Evolutionary conservation across 1,140 invertebrate species (phyloP).

Genomic region (Drosophila busckii): DNA sequence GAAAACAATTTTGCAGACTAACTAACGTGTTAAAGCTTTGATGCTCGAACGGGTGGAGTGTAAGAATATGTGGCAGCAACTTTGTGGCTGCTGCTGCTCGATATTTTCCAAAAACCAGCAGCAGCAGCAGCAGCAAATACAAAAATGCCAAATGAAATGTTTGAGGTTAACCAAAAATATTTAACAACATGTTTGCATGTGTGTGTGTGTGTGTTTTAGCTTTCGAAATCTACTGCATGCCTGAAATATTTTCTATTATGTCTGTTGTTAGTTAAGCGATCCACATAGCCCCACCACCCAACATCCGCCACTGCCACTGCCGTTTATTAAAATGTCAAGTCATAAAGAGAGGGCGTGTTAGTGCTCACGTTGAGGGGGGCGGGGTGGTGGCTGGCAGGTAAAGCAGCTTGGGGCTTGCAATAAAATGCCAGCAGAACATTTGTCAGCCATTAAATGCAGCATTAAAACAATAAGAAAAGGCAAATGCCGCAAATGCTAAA

Average conservation of each 20-base stretch:
- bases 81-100: slow-evolving; percentile 53
- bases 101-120: slow-evolving; percentile 49
- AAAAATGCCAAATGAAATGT: slow-evolving; percentile 62
- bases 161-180: slow-evolving; percentile 72
- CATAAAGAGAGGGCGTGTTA: slow-evolving; percentile 21
- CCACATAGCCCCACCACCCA: too few species aligned
- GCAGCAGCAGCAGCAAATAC: neutral
- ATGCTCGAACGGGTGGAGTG: too few species aligned
- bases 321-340: slow-evolving; percentile 73
- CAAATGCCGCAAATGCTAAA: slow-evolving; percentile 23
- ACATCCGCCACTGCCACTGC: neutral
- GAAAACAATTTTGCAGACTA: too few species aligned
- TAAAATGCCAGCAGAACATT: slow-evolving; percentile 36
- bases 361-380: neutral
- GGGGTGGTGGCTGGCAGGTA: neutral
- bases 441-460: slow-evolving; percentile 48
- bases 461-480: slow-evolving; percentile 37
- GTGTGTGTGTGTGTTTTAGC: slow-evolving; percentile 8
- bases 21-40: too few species aligned
- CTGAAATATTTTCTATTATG: too few species aligned
- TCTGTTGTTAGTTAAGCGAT: slow-evolving; percentile 10
- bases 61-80: slow-evolving; percentile 40
- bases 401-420: slow-evolving; percentile 11
- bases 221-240: slow-evolving; percentile 44
- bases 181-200: slow-evolving; percentile 30